Evolutionary conservation across 2,888 invertebrate species (phyloP).

Genomic region (Lomographa bimaculata): DNA sequence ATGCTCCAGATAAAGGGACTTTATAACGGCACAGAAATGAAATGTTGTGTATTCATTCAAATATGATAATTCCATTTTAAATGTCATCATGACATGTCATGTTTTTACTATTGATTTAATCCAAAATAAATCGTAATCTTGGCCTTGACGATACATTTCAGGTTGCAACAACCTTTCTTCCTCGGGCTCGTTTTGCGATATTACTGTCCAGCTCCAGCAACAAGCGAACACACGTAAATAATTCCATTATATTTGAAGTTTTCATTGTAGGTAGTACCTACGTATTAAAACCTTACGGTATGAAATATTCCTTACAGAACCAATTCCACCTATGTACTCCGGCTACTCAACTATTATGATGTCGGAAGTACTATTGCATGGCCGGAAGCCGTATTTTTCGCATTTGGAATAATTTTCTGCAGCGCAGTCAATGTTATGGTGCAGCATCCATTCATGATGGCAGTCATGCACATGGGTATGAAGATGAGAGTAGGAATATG

Average conservation of each 20-base stretch:
- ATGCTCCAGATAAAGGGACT: too few relatives aligned
- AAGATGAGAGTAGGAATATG: conserved; percentile 91
- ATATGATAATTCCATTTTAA: too few relatives aligned
- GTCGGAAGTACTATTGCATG: conserved; percentile 73
- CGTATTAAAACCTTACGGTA: too few relatives aligned
- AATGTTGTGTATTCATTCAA: too few relatives aligned
- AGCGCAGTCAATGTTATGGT: conserved; percentile 85
- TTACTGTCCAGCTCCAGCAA: conserved; percentile 81
- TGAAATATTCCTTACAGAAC: conserved; percentile 21
- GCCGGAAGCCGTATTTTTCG: conserved; percentile 87
- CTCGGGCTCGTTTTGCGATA: conserved; percentile 84
- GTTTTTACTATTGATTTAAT: too few relatives aligned
- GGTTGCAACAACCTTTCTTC: conserved; percentile 86
- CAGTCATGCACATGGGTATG: conserved; percentile 91
- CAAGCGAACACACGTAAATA: conserved; percentile 32
- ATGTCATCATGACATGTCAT: too few relatives aligned
- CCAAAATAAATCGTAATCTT: too few relatives aligned
- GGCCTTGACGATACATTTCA: too few relatives aligned
- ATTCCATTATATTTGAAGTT: too few relatives aligned
- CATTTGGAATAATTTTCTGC: conserved; percentile 85
- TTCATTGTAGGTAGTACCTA: too few relatives aligned
- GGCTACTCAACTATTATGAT: conserved; percentile 85
- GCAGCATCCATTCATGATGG: conserved; percentile 88
- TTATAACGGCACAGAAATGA: too few relatives aligned
- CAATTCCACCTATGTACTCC: conserved; percentile 82